A percentile compares a stretch with the other conserved stretches of the same genome.
Conservation (phyloP, 2,888 invertebrate genomes). For the Andrena fulva region DNA sequence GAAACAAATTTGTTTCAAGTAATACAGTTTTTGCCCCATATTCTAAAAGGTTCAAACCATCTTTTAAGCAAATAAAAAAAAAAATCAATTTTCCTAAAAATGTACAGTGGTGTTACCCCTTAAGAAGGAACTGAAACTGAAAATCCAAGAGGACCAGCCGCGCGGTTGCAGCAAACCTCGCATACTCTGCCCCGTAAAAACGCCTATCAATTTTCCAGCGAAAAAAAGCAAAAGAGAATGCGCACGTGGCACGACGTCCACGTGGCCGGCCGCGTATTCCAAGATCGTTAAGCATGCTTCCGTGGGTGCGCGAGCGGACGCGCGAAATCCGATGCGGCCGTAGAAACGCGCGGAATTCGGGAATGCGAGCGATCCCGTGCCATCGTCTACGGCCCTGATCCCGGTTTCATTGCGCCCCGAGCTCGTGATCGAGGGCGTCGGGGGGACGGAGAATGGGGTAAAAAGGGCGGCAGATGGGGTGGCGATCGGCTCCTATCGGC, state of each 20-base stretch:
- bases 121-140: no score
- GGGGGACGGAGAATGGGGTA: slow-evolving; percentile 50
- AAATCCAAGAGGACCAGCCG: no score
- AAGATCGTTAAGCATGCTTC: slow-evolving; percentile 24
- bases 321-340: slow-evolving; percentile 51
- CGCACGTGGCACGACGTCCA: slow-evolving; percentile 30
- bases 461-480: slow-evolving; percentile 77
- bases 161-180: background rate
- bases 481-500: slow-evolving; percentile 72
- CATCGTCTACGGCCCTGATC: slow-evolving; percentile 42
- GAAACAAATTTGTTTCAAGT: no score
- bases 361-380: slow-evolving; percentile 50
- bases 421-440: slow-evolving; percentile 28
- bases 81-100: no score
- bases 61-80: no score
- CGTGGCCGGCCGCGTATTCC: slow-evolving; percentile 17
- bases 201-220: slow-evolving; percentile 1
- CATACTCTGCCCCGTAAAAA: background rate
- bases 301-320: background rate
- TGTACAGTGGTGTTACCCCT: no score
- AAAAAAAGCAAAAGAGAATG: slow-evolving; percentile 6
- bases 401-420: slow-evolving; percentile 35
- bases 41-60: no score
- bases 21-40: no score
- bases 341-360: slow-evolving; percentile 43